A percentile compares a stretch with the other conserved stretches of the same genome.
Conservation (phyloP, 2,113 vertebrate genomes). For the Orthonyx spaldingii region DNA sequence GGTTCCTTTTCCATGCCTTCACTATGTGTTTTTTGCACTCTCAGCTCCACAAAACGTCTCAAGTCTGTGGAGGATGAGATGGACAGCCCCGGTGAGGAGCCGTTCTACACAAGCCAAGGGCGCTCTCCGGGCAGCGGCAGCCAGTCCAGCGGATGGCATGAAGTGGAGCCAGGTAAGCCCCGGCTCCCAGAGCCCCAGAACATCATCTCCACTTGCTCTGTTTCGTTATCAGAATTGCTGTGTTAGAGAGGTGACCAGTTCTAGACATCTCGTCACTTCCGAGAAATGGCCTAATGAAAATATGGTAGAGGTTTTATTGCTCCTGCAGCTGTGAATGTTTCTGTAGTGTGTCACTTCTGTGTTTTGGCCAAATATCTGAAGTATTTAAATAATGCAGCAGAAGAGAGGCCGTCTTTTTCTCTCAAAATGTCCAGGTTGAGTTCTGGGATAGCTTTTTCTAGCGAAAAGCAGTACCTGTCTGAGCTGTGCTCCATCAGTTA, state of each 20-base stretch:
- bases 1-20: not conserved
- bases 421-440: not conserved
- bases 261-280: not conserved
- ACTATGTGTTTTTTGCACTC: not conserved
- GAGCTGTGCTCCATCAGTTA: not conserved
- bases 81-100: conserved; percentile 96
- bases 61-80: conserved; percentile 99
- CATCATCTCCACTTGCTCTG: not conserved
- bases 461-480: not conserved
- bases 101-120: conserved; percentile 94
- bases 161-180: conserved; percentile 95
- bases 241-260: not conserved
- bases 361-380: conserved; percentile 53
- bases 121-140: conserved; percentile 93
- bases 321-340: conserved; percentile 60
- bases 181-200: not conserved
- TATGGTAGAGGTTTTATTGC: conserved; percentile 3
- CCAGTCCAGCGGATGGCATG: conserved; percentile 96
- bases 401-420: conserved; percentile 12
- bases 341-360: conserved; percentile 45
- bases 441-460: not conserved
- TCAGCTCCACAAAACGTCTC: conserved; percentile 96
- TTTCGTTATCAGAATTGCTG: not conserved
- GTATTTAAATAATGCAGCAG: conserved; percentile 52
- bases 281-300: not conserved